A percentile compares a stretch with the other conserved stretches of the same genome.
Conservation (phyloP, 2,888 invertebrate genomes). For the Sinohyriopsis cumingii region DNA sequence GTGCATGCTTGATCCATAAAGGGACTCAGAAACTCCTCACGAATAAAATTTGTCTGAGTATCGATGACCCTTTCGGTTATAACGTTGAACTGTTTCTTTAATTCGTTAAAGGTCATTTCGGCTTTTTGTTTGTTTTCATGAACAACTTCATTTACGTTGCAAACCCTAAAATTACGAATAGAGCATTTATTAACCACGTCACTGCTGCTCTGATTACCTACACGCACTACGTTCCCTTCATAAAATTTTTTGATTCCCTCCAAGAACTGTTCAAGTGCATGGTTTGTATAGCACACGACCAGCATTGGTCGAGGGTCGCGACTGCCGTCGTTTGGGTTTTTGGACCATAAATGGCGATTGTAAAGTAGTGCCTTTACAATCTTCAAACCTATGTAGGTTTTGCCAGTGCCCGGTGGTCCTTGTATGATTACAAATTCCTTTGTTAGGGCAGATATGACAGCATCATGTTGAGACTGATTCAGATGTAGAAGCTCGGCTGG, state of each 20-base stretch:
- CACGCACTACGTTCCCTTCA: conserved; percentile 55
- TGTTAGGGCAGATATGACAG: conserved; percentile 63
- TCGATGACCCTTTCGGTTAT: conserved; percentile 18
- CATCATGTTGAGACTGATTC: conserved; percentile 63
- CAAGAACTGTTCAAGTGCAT: conserved; percentile 71
- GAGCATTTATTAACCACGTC: conserved; percentile 44
- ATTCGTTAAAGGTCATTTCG: no score
- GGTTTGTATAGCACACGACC: conserved; percentile 71
- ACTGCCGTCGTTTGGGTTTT: conserved; percentile 18
- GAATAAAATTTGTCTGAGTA: conserved; percentile 49
- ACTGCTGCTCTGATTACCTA: conserved; percentile 64
- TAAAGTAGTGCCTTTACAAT: conserved; percentile 79
- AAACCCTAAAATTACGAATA: conserved; percentile 25
- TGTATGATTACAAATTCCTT: conserved; percentile 67
- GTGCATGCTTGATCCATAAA: conserved; percentile 19
- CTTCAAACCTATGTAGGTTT: conserved; percentile 85
- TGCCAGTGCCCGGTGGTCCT: conserved; percentile 90
- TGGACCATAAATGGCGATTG: conserved; percentile 74
- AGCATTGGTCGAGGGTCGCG: conserved; percentile 62
- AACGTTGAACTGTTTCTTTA: not conserved
- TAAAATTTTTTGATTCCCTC: conserved; percentile 65
- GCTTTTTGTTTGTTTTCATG: no score
- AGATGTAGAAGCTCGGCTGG: conserved; percentile 52
- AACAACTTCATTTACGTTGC: no score
- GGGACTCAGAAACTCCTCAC: conserved; percentile 45